phyloP scores from a whole-genome alignment of 2,888 invertebrate species.

The Leucophenga montana region DNA sequence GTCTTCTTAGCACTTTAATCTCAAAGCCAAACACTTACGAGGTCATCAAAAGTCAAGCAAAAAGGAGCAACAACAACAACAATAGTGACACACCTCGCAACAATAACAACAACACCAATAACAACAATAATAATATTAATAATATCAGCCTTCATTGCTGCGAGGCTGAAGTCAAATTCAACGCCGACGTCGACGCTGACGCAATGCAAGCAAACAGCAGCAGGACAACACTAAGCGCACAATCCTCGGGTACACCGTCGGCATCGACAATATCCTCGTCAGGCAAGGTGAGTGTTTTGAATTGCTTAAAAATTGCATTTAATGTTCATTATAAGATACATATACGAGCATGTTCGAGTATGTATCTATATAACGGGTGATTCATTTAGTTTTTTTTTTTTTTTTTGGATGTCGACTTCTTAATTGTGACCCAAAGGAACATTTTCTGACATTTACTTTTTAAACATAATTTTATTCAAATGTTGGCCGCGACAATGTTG shows the following conservation, averaged over 20 bases:
- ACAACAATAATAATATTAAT: slow-evolving; percentile 15
- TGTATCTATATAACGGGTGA: no score
- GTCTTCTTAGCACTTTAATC: not conserved
- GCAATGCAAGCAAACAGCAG: slow-evolving; percentile 69
- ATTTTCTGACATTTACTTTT: no score
- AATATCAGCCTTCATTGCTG: slow-evolving; percentile 34
- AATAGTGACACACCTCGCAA: slow-evolving; percentile 2
- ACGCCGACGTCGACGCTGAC: slow-evolving; percentile 32
- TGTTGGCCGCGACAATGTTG: no score
- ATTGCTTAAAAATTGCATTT: no score
- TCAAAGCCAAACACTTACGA: not conserved
- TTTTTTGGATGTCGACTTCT: no score
- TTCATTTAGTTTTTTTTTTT: no score
- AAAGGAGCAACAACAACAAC: not conserved
- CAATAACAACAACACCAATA: slow-evolving; percentile 23
- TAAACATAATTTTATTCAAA: no score
- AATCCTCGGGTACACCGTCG: slow-evolving; percentile 71
- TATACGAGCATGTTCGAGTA: no score
- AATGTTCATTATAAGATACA: no score
- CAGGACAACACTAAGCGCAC: slow-evolving; percentile 68
- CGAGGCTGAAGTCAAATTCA: not conserved
- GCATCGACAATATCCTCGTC: slow-evolving; percentile 70
- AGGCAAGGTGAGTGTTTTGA: slow-evolving; percentile 62
- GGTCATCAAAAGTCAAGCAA: not conserved
- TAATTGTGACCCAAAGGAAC: no score